Evolutionary conservation across 2,113 vertebrate species (phyloP).

Genomic region (Peromyscus polionotus): DNA sequence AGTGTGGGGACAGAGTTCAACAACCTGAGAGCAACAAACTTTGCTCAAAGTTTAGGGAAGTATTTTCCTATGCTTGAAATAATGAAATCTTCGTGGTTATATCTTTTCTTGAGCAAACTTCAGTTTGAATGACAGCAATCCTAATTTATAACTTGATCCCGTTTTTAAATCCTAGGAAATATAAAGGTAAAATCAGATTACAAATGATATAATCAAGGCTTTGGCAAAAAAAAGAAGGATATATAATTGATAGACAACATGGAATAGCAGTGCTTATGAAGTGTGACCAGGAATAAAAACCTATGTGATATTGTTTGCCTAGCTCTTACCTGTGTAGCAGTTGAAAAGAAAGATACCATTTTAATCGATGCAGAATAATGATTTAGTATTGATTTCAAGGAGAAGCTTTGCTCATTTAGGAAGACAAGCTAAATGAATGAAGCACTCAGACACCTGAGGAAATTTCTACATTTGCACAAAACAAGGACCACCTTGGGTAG

Average conservation of each 20-base stretch:
- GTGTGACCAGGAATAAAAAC: not conserved
- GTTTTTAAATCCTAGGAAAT: not conserved
- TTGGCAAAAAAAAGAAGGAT: not conserved
- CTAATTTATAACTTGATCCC: not conserved
- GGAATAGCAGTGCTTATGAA: not conserved
- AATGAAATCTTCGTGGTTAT: not conserved
- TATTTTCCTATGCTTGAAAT: not conserved
- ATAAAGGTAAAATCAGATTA: not conserved
- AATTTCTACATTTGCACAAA: not conserved
- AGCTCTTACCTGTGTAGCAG: not conserved
- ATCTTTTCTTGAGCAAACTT: not conserved
- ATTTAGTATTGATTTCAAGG: not conserved
- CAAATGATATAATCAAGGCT: not conserved
- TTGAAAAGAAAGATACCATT: not conserved
- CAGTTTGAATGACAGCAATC: not conserved
- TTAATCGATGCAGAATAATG: not conserved
- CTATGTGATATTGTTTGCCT: no score
- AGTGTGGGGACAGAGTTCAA: not conserved
- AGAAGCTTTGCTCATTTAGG: not conserved
- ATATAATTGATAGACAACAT: not conserved
- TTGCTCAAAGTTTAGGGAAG: not conserved
- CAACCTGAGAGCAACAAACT: not conserved
- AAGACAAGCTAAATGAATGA: constrained; percentile 10
- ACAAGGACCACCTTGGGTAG: not conserved
- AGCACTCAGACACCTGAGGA: not conserved